A percentile compares a stretch with the other conserved stretches of the same genome.
Evolutionary conservation across 2,888 invertebrate species (phyloP).

Genomic region (Ectemnius continuus): DNA sequence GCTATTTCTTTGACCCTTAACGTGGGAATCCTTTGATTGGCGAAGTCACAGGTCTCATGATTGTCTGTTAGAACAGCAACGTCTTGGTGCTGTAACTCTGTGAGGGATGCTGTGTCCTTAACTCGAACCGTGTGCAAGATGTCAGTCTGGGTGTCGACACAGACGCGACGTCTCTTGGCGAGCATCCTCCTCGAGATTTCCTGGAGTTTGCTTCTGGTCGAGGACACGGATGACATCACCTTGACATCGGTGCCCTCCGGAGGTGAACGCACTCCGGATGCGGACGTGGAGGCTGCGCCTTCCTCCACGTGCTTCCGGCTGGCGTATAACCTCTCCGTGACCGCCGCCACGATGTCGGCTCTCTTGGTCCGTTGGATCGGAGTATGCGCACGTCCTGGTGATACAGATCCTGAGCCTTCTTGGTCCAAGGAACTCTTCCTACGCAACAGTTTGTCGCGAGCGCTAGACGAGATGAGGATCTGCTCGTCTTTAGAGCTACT

Average conservation of each 20-base stretch:
- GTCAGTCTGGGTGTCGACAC: slow-evolving; percentile 73
- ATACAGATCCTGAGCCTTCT: slow-evolving; percentile 39
- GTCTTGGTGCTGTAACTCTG: slow-evolving; percentile 63
- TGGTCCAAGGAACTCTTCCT: slow-evolving; percentile 65
- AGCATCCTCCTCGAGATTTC: slow-evolving; percentile 74
- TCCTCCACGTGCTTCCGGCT: slow-evolving; percentile 72
- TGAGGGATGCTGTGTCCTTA: slow-evolving; percentile 65
- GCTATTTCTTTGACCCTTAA: slow-evolving; percentile 70
- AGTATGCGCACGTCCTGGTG: slow-evolving; percentile 57
- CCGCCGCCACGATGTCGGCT: slow-evolving; percentile 85
- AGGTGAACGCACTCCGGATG: slow-evolving; percentile 63
- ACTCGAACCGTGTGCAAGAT: slow-evolving; percentile 64
- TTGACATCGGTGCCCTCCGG: slow-evolving; percentile 66
- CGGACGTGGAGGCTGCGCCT: slow-evolving; percentile 13
- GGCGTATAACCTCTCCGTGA: slow-evolving; percentile 84
- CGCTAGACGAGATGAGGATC: slow-evolving; percentile 50
- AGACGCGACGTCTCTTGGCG: slow-evolving; percentile 69
- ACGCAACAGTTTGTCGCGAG: slow-evolving; percentile 47
- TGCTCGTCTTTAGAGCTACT: slow-evolving; percentile 70
- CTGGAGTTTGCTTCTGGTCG: slow-evolving; percentile 70
- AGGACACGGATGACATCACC: slow-evolving; percentile 43
- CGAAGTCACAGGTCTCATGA: slow-evolving; percentile 56
- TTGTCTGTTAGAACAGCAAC: slow-evolving; percentile 68
- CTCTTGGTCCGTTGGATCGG: slow-evolving; percentile 75
- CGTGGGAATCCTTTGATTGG: slow-evolving; percentile 38